Percentiles rank a stretch among this genome's conserved stretches.
Evolutionary conservation across 2,113 vertebrate species (phyloP).

Genomic region (Hippocampus guttulatus): DNA sequence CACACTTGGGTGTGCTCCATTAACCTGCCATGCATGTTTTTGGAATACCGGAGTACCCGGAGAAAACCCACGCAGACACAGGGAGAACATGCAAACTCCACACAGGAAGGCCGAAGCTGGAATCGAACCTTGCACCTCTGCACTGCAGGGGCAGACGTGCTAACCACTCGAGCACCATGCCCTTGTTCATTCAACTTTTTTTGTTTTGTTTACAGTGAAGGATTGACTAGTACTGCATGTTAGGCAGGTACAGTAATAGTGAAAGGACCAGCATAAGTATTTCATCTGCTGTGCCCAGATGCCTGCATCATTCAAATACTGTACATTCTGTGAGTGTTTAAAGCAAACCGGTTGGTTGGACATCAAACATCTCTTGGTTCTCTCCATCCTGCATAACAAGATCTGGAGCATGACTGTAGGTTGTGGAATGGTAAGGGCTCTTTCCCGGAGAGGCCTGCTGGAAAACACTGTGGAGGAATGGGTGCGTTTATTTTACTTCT

Average conservation of each 20-base stretch:
- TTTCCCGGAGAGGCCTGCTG: conserved; percentile 46
- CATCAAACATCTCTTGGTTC: conserved; percentile 26
- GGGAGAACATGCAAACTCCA: no score
- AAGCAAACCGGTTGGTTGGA: neutral
- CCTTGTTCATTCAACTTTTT: no score
- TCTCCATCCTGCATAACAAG: conserved; percentile 29
- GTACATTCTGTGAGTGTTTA: neutral
- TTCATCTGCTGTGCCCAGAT: neutral
- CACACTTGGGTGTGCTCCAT: no score
- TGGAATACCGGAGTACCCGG: no score
- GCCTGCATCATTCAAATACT: conserved; percentile 14
- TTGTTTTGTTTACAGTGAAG: no score
- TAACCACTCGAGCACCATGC: no score
- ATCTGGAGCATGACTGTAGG: conserved; percentile 24
- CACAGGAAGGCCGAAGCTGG: no score
- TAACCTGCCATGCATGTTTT: no score
- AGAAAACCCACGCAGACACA: no score
- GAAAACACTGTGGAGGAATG: conserved; percentile 58
- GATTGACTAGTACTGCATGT: neutral
- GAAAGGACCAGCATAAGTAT: neutral
- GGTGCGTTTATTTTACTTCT: conserved; percentile 69
- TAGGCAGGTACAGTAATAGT: neutral
- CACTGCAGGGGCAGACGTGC: no score
- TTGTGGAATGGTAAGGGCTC: conserved; percentile 39
- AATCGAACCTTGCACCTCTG: no score